Evolutionary conservation across 2,888 invertebrate species (phyloP), one percentile per base, ranked within the genome.

Genomic region (Drosophila merina): DNA sequence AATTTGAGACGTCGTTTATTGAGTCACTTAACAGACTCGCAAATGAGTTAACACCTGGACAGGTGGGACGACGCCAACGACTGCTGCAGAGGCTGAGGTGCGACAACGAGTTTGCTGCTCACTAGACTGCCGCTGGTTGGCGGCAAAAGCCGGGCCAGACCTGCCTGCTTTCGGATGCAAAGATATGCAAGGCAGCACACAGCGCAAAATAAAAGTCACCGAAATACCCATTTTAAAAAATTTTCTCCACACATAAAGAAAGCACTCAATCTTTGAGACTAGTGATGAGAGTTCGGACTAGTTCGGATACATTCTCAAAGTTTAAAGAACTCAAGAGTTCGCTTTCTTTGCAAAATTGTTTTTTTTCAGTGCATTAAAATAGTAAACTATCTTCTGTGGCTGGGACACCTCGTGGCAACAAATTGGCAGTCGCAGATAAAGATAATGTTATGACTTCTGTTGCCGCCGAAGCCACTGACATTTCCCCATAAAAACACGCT

Each of bases 361-460:
- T 42, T 4, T 4, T 10, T 25, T 44, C 44, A 25, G 44, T 10
- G 45, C 44, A 10, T 14, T 48, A 31, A 56, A 12, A 33, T 14
- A 56, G 56, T 20, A 59, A 54, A 42, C 6, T 8, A 2, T 20
- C 40, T 36, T 26, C 51, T 30, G 4, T 87, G 79, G 79, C 80
- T 73, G 68, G 54, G 47, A 57, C 62, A 80, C 77, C 80, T 71
- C 52, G 66, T 31, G 44, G 68, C 88, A 80, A 55, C 87, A 80
- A 84, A 88, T 86, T 86, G 84, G 81, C 88, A 84, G 88, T 80
- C 76, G 69, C 70, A 83, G 88, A 80, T 88, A 86, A 79, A 86
- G 86, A 88, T 88, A 80, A 83, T 86, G 64, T 79, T 86, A 79
- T 79, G 74, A 72, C 73, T 84, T 66, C 77, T 51, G 67, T 50